These are phyloP conservation scores for Phacellophora camtschatica DNA, from an alignment of 30 jellyfish, hydroid and myxozoan species.

Conservation along the genomic window DNA sequence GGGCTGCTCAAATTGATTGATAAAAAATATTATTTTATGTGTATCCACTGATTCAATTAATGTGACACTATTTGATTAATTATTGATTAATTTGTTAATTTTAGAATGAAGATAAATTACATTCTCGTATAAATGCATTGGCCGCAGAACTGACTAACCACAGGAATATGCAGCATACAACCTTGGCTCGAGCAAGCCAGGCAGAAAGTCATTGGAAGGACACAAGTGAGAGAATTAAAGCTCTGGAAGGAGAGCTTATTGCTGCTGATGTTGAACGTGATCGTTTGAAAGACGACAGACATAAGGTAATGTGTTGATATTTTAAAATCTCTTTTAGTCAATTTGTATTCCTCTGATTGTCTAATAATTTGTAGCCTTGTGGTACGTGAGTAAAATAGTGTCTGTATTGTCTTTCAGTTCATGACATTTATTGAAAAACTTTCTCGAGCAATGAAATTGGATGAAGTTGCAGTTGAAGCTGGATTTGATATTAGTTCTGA, in stretches of 20 bases:
- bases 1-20: no score
- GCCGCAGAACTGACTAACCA: conserved; percentile 66
- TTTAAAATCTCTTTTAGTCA: no score
- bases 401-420: conserved; percentile 20
- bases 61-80: background rate
- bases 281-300: conserved; percentile 63
- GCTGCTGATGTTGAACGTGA: conserved; percentile 80
- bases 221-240: conserved; percentile 55
- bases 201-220: conserved; percentile 57
- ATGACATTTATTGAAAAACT: conserved; percentile 56
- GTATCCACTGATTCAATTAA: background rate
- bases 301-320: no score
- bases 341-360: no score
- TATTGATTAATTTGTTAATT: background rate
- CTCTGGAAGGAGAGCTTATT: conserved; percentile 66
- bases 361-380: no score
- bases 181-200: conserved; percentile 59
- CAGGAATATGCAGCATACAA: conserved; percentile 31
- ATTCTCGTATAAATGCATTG: conserved; percentile 38
- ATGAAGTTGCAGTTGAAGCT: conserved; percentile 73
- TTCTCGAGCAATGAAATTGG: conserved; percentile 71
- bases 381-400: no score
- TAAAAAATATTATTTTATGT: no score
- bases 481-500: conserved; percentile 74
- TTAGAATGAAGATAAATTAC: conserved; percentile 49